Evolutionary conservation across 1,140 invertebrate genomes (phyloP), one percentile per base, ranked within the genome.

Genomic region (Drosophila subpulchrella): DNA sequence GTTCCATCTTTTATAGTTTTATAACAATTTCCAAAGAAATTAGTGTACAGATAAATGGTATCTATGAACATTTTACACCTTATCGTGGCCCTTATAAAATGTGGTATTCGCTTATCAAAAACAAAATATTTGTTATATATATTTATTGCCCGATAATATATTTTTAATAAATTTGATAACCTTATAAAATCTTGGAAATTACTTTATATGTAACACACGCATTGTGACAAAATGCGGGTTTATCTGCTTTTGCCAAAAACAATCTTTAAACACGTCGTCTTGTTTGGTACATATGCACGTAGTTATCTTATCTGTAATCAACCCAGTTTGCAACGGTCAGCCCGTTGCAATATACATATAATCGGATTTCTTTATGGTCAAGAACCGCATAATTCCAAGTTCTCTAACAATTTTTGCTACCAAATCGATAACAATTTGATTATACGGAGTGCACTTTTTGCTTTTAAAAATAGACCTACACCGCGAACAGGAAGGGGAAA

Each of bases 391-490:
- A 44, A 46, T 50, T 32, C 4, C 4, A 32, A 47, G 30, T 41
- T 38, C 27, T 70, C 17, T 4, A 48, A 58, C 50, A 50, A 67
- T 48, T 67, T 68, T 78, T 38, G 73, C 53, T 42, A 46, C 15
- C 15, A 24, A 63, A 59, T 63, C 56, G 46, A 65, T 63, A 75
- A 65, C 56, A 62, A 76, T 65, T 78, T 72, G 53, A 71, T 72
- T 71, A 72, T 50, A 65, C 57, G 56, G 30, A 34, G 51, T 71
- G 66, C 65, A 71, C n/a, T 73, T 63, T 63, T 44, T 48, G 46
- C 24, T 57, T 77, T 68, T 77, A 77, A 56, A 77, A 77, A 77
- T 77, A 77, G 75, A 74, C 42, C n/a, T 24, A 27, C 34, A 38
- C 36, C 44, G 20, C 44, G 65, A 34, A 38, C 48, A 36, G 36